Conservation (phyloP, 2,888 invertebrate genomes). For the Automeris io region DNA sequence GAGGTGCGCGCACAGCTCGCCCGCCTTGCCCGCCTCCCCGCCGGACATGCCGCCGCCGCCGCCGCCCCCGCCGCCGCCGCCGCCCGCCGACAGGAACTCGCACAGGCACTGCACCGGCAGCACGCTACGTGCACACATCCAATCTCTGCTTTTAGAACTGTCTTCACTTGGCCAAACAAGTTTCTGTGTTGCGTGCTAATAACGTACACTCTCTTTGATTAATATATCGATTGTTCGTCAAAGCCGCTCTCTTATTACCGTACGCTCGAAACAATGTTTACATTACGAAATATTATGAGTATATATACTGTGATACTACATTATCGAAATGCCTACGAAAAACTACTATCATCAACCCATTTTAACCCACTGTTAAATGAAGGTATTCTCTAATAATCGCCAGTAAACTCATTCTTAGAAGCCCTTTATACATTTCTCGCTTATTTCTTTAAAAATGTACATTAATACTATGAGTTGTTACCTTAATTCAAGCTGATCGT, state of each 20-base stretch:
- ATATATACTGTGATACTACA: background rate
- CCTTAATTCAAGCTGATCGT: slow-evolving; percentile 89
- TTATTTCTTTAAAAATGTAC: background rate
- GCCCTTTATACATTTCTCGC: no score
- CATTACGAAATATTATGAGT: background rate
- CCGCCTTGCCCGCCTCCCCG: slow-evolving; percentile 70
- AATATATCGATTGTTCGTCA: no score
- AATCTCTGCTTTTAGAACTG: no score
- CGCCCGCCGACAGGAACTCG: slow-evolving; percentile 90
- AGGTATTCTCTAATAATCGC: no score
- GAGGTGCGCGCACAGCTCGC: slow-evolving; percentile 81
- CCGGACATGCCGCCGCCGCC: slow-evolving; percentile 39
- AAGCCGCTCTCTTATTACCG: no score
- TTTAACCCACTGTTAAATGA: no score
- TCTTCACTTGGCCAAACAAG: no score
- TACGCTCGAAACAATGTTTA: no score
- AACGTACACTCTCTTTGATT: no score
- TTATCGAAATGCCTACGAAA: background rate
- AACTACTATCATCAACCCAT: background rate
- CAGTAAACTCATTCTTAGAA: no score
- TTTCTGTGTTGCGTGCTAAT: no score
- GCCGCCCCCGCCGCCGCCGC: slow-evolving; percentile 33
- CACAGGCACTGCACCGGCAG: slow-evolving; percentile 98
- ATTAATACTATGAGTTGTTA: slow-evolving; percentile 18
- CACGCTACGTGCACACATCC: slow-evolving; percentile 81